These are phyloP conservation scores for Pao palembangensis DNA, from an alignment of 2,113 vertebrate genomes.

Conservation along the genomic window DNA sequence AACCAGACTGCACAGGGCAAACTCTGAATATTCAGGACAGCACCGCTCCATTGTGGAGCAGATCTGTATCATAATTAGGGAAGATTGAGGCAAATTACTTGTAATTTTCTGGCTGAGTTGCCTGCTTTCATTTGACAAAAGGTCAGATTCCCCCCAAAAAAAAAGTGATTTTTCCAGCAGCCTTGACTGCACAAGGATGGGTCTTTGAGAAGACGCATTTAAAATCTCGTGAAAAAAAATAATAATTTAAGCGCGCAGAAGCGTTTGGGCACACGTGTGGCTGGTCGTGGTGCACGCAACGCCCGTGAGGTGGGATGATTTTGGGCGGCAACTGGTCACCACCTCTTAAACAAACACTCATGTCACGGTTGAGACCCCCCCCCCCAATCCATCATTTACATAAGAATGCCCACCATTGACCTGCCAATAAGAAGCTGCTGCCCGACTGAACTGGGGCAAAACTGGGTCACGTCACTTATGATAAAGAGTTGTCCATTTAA, in stretches of 20 bases:
- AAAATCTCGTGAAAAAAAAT: no score
- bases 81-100: conserved; percentile 65
- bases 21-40: conserved; percentile 51
- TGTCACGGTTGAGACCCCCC: conserved; percentile 42
- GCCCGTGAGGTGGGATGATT: conserved; percentile 31
- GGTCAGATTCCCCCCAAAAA: conserved; percentile 22
- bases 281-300: not conserved
- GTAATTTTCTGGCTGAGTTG: conserved; percentile 65
- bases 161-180: not conserved
- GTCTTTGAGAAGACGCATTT: not conserved
- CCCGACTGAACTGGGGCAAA: conserved; percentile 17
- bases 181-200: not conserved
- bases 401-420: conserved; percentile 42
- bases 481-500: conserved; percentile 10
- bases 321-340: conserved; percentile 37
- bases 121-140: conserved; percentile 58
- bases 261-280: not conserved
- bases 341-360: conserved; percentile 59
- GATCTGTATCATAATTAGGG: conserved; percentile 70
- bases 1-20: conserved; percentile 31
- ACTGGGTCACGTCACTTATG: conserved; percentile 34
- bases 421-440: conserved; percentile 38
- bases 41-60: conserved; percentile 51
- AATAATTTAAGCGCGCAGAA: no score
- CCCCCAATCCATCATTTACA: conserved; percentile 28